Percentiles rank a stretch among this genome's conserved stretches.
These are phyloP conservation scores for silkworm (Bombyx mori) DNA, from an alignment of 1,140 invertebrate genomes.

Conservation along the genomic window ASM3026992v2 NC_085119.1:16922001-16922500, in stretches of 20 bases:
- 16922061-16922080: too few relatives aligned
- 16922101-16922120: too few relatives aligned
- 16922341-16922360: slow-evolving; percentile 26
- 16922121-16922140: too few relatives aligned
- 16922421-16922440: too few relatives aligned
- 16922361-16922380: slow-evolving; percentile 16
- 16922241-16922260: slow-evolving; percentile 1
- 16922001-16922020: too few relatives aligned
- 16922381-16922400: slow-evolving; percentile 16
- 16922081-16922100: too few relatives aligned
- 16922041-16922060: too few relatives aligned
- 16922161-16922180: too few relatives aligned
- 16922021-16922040: too few relatives aligned
- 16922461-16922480: slow-evolving; percentile 13
- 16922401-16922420: slow-evolving; percentile 3
- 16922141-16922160: too few relatives aligned
- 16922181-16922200: too few relatives aligned
- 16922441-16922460: slow-evolving; percentile 15
- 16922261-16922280: slow-evolving; percentile 22
- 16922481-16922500: too few relatives aligned
- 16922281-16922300: slow-evolving; percentile 13
- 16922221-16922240: neutral
- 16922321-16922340: slow-evolving; percentile 25
- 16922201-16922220: neutral
- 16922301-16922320: slow-evolving; percentile 26